These are phyloP conservation scores for Campoplex nolae DNA, from an alignment of 2,888 invertebrate species.

Conservation along the genomic window DNA sequence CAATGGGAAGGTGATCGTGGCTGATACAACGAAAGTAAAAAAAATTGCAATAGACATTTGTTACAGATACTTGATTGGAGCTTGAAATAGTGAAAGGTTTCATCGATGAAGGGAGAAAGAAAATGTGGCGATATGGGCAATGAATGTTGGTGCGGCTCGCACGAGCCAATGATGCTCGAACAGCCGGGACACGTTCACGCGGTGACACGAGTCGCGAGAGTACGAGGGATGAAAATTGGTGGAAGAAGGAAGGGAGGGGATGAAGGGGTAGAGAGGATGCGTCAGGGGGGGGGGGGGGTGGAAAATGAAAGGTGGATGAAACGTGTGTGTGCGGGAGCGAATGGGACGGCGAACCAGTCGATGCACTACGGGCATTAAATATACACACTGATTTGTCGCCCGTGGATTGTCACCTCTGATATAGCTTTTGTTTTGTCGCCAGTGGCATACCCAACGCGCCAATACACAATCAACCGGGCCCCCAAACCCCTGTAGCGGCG, in stretches of 20 bases:
- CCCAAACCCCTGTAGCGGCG: slow-evolving; percentile 19
- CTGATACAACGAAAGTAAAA: not conserved
- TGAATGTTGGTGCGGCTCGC: slow-evolving; percentile 60
- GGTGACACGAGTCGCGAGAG: slow-evolving; percentile 70
- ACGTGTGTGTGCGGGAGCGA: slow-evolving; percentile 13
- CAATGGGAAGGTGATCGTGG: not conserved
- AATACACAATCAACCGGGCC: slow-evolving; percentile 45
- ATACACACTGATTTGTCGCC: slow-evolving; percentile 84
- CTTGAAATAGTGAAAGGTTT: slow-evolving; percentile 45
- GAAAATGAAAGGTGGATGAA: slow-evolving; percentile 41
- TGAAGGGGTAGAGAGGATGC: not conserved
- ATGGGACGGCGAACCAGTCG: slow-evolving; percentile 54
- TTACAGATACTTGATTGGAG: slow-evolving; percentile 18
- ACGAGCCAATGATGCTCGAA: slow-evolving; percentile 68
- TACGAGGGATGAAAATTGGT: slow-evolving; percentile 59
- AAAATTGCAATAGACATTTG: slow-evolving; percentile 33
- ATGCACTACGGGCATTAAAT: slow-evolving; percentile 81
- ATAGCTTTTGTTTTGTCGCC: slow-evolving; percentile 82
- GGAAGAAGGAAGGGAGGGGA: not conserved
- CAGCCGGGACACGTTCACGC: slow-evolving; percentile 75
- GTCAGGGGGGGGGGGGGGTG: slow-evolving; percentile 44
- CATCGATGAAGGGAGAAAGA: slow-evolving; percentile 5
- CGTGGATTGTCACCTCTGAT: slow-evolving; percentile 83
- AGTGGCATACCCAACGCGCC: slow-evolving; percentile 59
- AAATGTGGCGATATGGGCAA: slow-evolving; percentile 55